Evolutionary conservation across 2,888 invertebrate species (phyloP).

Genomic region (Ophion ventricosus): DNA sequence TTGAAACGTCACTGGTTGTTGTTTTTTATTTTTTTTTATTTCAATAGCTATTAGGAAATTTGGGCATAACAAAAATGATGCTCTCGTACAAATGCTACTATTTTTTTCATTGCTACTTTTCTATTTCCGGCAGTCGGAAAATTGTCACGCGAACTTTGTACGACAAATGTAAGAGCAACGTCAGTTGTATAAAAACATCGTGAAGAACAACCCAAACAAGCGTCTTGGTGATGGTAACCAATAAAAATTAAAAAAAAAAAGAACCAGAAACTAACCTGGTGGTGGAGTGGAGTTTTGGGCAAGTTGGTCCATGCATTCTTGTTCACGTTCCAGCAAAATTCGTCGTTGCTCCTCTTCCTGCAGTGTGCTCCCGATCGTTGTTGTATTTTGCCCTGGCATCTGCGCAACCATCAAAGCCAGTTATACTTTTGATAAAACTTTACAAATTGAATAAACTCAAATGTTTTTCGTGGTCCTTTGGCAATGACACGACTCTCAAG

Average conservation of each 20-base stretch:
- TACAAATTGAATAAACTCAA: neutral
- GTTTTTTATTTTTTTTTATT: no score
- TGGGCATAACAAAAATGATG: no score
- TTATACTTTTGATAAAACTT: constrained; percentile 18
- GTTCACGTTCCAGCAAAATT: constrained; percentile 71
- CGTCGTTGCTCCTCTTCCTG: constrained; percentile 75
- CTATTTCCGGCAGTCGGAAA: no score
- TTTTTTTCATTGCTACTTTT: no score
- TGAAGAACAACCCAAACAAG: neutral
- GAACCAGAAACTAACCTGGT: constrained; percentile 73
- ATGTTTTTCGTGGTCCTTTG: neutral
- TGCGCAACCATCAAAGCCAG: constrained; percentile 51
- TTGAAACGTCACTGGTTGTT: no score
- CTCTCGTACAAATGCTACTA: no score
- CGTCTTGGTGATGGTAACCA: neutral
- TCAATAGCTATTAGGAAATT: no score
- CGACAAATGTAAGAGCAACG: neutral
- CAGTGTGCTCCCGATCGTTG: constrained; percentile 77
- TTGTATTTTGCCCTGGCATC: constrained; percentile 75
- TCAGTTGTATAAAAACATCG: neutral
- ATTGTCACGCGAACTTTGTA: no score
- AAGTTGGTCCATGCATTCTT: constrained; percentile 73
- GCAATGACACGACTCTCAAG: neutral
- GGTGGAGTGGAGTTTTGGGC: constrained; percentile 72
- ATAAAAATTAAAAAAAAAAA: no score